Base-by-base conservation (phyloP, 2,797 vertebrate genomes). In the Tragopan temminckii region DNA sequence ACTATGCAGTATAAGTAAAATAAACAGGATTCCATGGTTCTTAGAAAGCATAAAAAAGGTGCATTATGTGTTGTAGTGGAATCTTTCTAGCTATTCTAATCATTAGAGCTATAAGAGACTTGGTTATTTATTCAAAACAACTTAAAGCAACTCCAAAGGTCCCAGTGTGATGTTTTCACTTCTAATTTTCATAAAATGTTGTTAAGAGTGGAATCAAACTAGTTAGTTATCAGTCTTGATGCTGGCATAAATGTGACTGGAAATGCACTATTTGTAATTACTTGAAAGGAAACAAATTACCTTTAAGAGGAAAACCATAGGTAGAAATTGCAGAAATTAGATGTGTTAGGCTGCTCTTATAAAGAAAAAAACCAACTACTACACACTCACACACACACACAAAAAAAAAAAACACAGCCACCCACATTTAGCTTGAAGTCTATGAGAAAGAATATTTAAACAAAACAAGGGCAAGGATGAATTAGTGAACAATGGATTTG, bases 281-380 rank as follows among this genome's bases (percentile, higher is more conserved):
- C 97, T 97, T 97, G 97, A 97, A 97, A 98, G 97, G 97, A 98
- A 97, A 97, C 97, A 97, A 98, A 98, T 98, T 98, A 98, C 96
- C 96, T 97, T 97, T 97, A 97, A 98, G 97, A 97, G 97, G 97
- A 94, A 98, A 97, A 97, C 97, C 97, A 97, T 97, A 97, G 97
- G 97, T 98, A 98, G 97, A 98, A 98, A 98, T 97, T 97, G 96
- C 97, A 97, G 96, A 97, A 97, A 97, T 97, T 97, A 98, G 96
- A 96, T 94, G 94, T 94, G 93, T 92, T 97, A 95, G 93, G 89
- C 81, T 97, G 95, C 91, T 96, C 95, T 96, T 93, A 84, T 90
- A 77, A 94, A 97, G 96, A 72, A 72, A 85, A n/a, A 35, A 33
- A 16, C 38, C 42, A 43, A 43, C 46, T 48, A 48, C 46, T 25